Evolutionary conservation across 2,797 vertebrate species (phyloP).

Genomic region (Phoeniculus purpureus): DNA sequence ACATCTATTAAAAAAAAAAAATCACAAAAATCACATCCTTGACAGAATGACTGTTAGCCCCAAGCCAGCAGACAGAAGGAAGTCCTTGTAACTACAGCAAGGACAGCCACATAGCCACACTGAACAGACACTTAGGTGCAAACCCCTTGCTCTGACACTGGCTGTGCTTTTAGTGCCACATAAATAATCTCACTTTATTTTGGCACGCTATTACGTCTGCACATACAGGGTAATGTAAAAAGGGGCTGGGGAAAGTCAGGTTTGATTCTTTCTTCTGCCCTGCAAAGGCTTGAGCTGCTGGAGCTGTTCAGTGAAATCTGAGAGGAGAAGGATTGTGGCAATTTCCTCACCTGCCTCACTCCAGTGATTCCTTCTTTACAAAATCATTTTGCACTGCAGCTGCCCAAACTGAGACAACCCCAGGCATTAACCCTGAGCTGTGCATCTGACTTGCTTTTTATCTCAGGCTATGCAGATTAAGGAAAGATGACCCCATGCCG

Average conservation of each 20-base stretch:
- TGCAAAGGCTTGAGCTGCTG: neutral
- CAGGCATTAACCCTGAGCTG: neutral
- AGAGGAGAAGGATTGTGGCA: neutral
- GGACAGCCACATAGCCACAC: neutral
- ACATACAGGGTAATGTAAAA: neutral
- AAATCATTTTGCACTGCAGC: neutral
- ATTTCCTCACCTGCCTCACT: conserved; percentile 22
- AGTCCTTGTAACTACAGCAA: conserved; percentile 14
- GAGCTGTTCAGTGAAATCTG: neutral
- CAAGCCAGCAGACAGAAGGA: conserved; percentile 3
- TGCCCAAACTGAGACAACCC: neutral
- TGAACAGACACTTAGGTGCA: neutral
- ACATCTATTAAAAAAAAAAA: neutral
- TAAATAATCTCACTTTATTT: conserved; percentile 1
- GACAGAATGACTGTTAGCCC: neutral
- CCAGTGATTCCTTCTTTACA: neutral
- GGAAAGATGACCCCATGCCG: neutral
- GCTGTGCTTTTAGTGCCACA: neutral
- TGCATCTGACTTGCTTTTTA: neutral
- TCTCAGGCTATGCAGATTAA: neutral
- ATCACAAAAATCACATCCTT: conserved; percentile 18
- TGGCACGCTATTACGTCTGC: neutral
- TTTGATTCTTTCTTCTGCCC: neutral
- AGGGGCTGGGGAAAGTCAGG: neutral
- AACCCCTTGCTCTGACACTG: neutral